Base-by-base conservation (phyloP, 2,888 invertebrate genomes). In the Lysandra bellargus region DNA sequence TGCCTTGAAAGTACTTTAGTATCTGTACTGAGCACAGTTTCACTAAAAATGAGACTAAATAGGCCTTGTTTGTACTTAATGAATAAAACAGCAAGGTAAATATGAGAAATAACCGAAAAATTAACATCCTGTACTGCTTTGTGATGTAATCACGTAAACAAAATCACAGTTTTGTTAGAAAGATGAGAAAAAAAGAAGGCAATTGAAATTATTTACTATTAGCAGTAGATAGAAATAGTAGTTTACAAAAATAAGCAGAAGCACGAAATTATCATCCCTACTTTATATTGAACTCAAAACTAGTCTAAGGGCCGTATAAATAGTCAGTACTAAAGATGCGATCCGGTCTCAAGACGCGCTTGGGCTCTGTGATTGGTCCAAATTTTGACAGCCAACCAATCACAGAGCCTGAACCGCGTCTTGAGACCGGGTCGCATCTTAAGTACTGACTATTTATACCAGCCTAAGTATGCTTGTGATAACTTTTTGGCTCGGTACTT, bases 401-500 rank as follows among this genome's bases (percentile, higher is more conserved):
- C 23, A 23, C 23, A 23, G 23, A 23, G 23, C 23, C 23, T 23
- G 23, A 23, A 23, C 23, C 23, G 23, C 23, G 23, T 23, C 23
- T 23, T 23, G 23, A 23, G 23, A 23, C 23, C 23, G 23, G 23
- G 23, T 23, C 23, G 23, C 23, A 23, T 23, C 23, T 23, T 23
- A 23, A 23, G 23, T 23, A 23, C 23, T 23, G 23, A 23, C 23
- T 23, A 23, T 23, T 23, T 23, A 23, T 23, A 23, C 23, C 23
- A 23, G 23, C 23, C 23, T 23, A 23, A 23, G 23, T 17, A 75
- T 53, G 76, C 76, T 76, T 76, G 76, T 76, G 76, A 76, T 76
- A 76, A 44, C 30, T 33, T 33, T 76, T 53, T 76, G 76, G 76
- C 76, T 76, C 76, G 33, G 76, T 76, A 76, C 53, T 57, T 76